phyloP scores from a whole-genome alignment of 1,140 invertebrate genomes.

The Rhagoletis pomonella region DNA sequence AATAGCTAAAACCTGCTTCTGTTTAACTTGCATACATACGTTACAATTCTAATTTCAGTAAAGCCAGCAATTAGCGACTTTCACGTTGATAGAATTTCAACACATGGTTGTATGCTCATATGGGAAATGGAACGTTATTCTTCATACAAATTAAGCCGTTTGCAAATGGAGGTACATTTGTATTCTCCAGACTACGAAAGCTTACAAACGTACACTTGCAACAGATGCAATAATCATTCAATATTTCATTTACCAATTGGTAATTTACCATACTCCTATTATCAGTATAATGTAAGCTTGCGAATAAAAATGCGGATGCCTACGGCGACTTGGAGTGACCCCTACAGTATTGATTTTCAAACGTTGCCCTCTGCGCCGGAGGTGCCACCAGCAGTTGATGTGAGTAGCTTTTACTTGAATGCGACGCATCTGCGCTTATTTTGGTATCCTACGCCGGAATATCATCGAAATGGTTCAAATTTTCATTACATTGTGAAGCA shows the following conservation, averaged over 20 bases:
- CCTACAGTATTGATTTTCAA: conserved; percentile 41
- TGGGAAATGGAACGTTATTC: conserved; percentile 52
- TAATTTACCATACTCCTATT: conserved; percentile 54
- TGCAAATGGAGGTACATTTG: conserved; percentile 54
- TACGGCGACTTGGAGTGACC: conserved; percentile 55
- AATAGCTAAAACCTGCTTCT: too few species aligned
- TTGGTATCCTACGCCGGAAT: conserved; percentile 56
- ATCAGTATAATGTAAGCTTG: conserved; percentile 53
- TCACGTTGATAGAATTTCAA: conserved; percentile 23
- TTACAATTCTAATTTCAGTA: conserved; percentile 17
- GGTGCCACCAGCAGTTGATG: conserved; percentile 51
- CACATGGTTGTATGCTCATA: conserved; percentile 2
- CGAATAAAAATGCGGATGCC: conserved; percentile 51
- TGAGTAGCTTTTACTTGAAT: conserved; percentile 55
- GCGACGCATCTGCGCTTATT: conserved; percentile 55
- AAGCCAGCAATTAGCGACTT: conserved; percentile 54
- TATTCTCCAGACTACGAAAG: conserved; percentile 7
- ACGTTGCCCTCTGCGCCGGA: conserved; percentile 44
- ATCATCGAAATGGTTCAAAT: conserved; percentile 55
- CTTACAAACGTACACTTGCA: background rate
- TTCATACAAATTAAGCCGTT: conserved; percentile 39
- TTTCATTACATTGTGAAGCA: conserved; percentile 55
- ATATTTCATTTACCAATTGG: conserved; percentile 5
- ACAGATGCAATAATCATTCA: conserved; percentile 16
- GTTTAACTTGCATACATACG: too few species aligned